phyloP scores from a whole-genome alignment of 2,888 invertebrate genomes.

The Diarsia brunnea region DNA sequence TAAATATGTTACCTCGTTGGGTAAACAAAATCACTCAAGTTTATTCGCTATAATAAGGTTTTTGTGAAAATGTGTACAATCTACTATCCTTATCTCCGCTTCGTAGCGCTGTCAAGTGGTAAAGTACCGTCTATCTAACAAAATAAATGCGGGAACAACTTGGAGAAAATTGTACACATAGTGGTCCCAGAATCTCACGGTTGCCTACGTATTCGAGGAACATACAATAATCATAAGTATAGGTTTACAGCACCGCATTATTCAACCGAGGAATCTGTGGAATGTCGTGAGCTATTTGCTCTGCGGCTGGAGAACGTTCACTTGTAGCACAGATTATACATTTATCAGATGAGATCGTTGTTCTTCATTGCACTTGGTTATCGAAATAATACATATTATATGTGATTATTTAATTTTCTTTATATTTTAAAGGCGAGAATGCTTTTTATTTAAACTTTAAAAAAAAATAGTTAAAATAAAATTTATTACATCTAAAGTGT shows the following conservation, averaged over 20 bases:
- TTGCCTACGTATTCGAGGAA: constrained; percentile 41
- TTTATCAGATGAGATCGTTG: constrained; percentile 12
- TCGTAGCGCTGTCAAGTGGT: constrained; percentile 44
- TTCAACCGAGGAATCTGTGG: constrained; percentile 53
- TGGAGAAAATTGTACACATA: constrained; percentile 47
- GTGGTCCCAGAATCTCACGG: constrained; percentile 32
- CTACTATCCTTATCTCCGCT: constrained; percentile 14
- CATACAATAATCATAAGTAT: constrained; percentile 61
- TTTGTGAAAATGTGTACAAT: constrained; percentile 39
- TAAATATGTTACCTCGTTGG: constrained; percentile 14
- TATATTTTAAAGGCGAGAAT: background rate
- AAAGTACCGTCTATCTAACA: constrained; percentile 43
- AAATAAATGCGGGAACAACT: constrained; percentile 52
- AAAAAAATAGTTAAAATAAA: background rate
- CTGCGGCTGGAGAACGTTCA: constrained; percentile 39
- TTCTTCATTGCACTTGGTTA: background rate
- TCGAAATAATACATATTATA: background rate
- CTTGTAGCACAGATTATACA: constrained; percentile 38
- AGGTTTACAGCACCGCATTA: constrained; percentile 52
- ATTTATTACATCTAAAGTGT: too few relatives aligned
- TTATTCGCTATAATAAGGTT: constrained; percentile 31
- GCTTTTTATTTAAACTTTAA: background rate
- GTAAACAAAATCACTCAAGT: constrained; percentile 41
- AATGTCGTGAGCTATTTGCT: constrained; percentile 60
- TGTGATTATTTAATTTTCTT: background rate